phyloP scores from a whole-genome alignment of 1,140 invertebrate genomes.

The Eriosoma lanigerum region DNA sequence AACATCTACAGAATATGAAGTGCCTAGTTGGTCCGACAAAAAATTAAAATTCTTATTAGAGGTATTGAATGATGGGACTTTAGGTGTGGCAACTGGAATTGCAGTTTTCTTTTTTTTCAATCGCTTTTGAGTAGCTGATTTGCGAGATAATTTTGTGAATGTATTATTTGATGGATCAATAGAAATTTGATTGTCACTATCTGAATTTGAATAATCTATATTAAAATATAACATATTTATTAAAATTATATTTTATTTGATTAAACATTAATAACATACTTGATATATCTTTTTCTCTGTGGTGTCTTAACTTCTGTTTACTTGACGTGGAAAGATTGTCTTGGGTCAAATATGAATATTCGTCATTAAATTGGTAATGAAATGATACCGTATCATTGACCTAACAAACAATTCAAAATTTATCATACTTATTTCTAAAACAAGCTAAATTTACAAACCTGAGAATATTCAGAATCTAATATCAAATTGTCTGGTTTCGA shows the following conservation, averaged over 20 bases:
- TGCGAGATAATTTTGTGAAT: slow-evolving; percentile 67
- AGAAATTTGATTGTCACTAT: slow-evolving; percentile 80
- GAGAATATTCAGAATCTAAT: slow-evolving; percentile 69
- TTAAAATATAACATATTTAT: slow-evolving; percentile 53
- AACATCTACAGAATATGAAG: slow-evolving; percentile 32
- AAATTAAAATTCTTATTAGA: slow-evolving; percentile 26
- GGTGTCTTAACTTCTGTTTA: slow-evolving; percentile 64
- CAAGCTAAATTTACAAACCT: slow-evolving; percentile 58
- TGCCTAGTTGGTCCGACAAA: background rate
- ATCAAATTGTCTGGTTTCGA: slow-evolving; percentile 80
- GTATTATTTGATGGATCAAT: slow-evolving; percentile 56
- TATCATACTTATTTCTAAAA: background rate
- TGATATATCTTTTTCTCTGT: slow-evolving; percentile 67
- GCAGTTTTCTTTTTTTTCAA: slow-evolving; percentile 74
- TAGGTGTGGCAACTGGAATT: slow-evolving; percentile 81
- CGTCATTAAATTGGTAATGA: slow-evolving; percentile 64
- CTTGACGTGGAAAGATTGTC: slow-evolving; percentile 65
- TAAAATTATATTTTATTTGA: slow-evolving; percentile 33
- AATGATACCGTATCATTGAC: slow-evolving; percentile 66
- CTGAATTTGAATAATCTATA: slow-evolving; percentile 78
- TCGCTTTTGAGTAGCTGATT: slow-evolving; percentile 75
- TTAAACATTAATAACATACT: slow-evolving; percentile 60
- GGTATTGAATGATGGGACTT: slow-evolving; percentile 66
- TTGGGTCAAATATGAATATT: slow-evolving; percentile 67
- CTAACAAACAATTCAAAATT: slow-evolving; percentile 53